phyloP scores from a whole-genome alignment of 1,140 invertebrate genomes.

The Trichonephila inaurata region DNA sequence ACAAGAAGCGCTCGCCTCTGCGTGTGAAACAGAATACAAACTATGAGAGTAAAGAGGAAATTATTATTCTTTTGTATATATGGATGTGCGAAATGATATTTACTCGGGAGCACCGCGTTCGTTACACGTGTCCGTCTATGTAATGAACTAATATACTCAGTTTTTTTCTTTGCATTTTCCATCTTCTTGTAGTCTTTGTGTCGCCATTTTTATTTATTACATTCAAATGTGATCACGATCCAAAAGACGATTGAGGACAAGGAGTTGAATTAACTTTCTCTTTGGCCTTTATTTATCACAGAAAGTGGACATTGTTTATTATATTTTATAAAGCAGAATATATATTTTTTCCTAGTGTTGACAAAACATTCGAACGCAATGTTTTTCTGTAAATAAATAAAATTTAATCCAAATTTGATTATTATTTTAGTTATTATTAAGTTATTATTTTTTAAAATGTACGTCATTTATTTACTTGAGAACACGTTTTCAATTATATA shows the following conservation, averaged over 20 bases:
- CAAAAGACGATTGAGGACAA: conserved; percentile 1
- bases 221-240: background rate
- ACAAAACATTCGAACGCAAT: too few relatives aligned
- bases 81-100: conserved; percentile 40
- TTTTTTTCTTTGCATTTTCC: background rate
- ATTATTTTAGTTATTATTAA: too few relatives aligned
- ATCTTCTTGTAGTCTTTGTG: background rate
- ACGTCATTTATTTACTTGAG: too few relatives aligned
- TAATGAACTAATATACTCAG: background rate
- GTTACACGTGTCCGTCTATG: background rate
- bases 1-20: background rate
- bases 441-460: too few relatives aligned
- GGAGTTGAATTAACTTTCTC: background rate
- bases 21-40: background rate
- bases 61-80: conserved; percentile 24
- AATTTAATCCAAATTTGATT: too few relatives aligned
- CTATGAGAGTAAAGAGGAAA: background rate
- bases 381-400: too few relatives aligned
- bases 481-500: too few relatives aligned
- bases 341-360: too few relatives aligned
- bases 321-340: too few relatives aligned
- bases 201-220: background rate
- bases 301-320: too few relatives aligned
- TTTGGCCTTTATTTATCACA: too few relatives aligned
- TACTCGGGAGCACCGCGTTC: background rate